Conservation (phyloP, 2,888 invertebrate genomes). For the Callosobruchus maculatus region DNA sequence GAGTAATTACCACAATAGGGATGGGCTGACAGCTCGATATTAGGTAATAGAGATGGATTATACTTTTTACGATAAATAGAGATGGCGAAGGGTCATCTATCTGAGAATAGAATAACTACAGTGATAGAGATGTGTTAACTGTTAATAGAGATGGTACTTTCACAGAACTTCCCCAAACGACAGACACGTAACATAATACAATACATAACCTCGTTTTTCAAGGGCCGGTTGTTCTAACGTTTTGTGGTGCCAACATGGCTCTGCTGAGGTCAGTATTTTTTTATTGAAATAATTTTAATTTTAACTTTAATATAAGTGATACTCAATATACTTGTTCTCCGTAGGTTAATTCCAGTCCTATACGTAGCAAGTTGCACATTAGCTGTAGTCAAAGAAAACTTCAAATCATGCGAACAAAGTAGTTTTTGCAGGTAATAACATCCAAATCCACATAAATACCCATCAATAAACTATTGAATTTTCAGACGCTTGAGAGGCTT, state of each 20-base stretch:
- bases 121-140: too few relatives aligned
- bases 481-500: slow-evolving; percentile 71
- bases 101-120: too few relatives aligned
- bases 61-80: too few relatives aligned
- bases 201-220: neutral
- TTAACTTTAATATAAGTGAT: neutral
- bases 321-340: neutral
- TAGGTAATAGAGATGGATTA: too few relatives aligned
- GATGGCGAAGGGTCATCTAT: too few relatives aligned
- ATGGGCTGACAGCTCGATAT: too few relatives aligned
- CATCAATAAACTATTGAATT: slow-evolving; percentile 10
- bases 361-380: neutral
- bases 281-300: neutral
- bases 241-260: slow-evolving; percentile 2
- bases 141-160: too few relatives aligned
- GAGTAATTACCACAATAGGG: too few relatives aligned
- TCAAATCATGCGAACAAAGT: slow-evolving; percentile 93
- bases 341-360: neutral
- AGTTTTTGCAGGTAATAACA: slow-evolving; percentile 83
- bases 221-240: too few relatives aligned
- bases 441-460: neutral
- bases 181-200: too few relatives aligned
- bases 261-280: neutral
- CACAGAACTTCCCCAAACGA: too few relatives aligned
- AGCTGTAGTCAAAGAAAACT: slow-evolving; percentile 83